These are phyloP conservation scores for Bombus soroeensis DNA, from an alignment of 1,140 invertebrate genomes.

Conservation along the genomic window DNA sequence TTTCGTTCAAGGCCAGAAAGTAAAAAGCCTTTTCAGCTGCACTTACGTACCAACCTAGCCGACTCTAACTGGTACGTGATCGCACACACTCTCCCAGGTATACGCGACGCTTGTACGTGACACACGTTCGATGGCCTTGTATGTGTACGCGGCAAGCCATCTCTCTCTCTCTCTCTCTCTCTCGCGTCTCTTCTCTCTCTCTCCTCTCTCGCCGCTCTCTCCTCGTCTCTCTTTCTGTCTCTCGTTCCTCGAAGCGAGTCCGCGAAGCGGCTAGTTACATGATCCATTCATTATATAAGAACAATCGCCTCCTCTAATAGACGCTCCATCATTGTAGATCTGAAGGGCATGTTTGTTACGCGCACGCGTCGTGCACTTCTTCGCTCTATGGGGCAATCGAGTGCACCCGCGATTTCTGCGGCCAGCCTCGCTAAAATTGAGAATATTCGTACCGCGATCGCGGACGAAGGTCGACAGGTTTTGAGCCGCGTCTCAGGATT, in stretches of 20 bases:
- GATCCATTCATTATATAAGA: conserved; percentile 83
- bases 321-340: conserved; percentile 80
- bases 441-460: conserved; percentile 6
- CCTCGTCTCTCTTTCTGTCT: conserved; percentile 17
- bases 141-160: conserved; percentile 45
- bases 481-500: not conserved
- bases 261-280: conserved; percentile 80
- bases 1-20: conserved; percentile 82
- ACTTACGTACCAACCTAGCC: conserved; percentile 70
- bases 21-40: conserved; percentile 82
- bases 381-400: conserved; percentile 16
- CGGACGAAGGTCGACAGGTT: not conserved
- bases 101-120: conserved; percentile 45
- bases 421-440: conserved; percentile 22
- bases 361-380: conserved; percentile 58
- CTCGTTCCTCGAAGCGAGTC: conserved; percentile 60
- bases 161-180: conserved; percentile 38
- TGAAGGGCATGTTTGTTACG: conserved; percentile 74
- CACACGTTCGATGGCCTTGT: conserved; percentile 27
- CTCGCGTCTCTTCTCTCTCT: conserved; percentile 17
- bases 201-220: conserved; percentile 15
- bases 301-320: conserved; percentile 82
- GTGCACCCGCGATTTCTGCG: not conserved
- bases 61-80: conserved; percentile 67
- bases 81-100: conserved; percentile 66